These are phyloP conservation scores for Sylvicola cinctus DNA, from an alignment of 2,888 invertebrate species.

Conservation along the genomic window DNA sequence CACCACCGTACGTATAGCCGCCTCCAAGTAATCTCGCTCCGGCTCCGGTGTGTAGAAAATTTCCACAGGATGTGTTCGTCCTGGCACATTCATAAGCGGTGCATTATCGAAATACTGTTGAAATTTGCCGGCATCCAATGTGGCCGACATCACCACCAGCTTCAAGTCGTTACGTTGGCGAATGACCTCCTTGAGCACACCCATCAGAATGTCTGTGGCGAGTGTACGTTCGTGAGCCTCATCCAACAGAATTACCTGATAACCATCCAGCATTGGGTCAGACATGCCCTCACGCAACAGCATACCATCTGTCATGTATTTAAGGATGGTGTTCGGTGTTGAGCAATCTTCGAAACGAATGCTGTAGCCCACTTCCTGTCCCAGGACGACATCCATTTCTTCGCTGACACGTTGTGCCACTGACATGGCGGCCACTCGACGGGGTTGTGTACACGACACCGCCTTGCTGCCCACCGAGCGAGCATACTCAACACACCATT, in stretches of 20 bases:
- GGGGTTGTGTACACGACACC: slow-evolving; percentile 92
- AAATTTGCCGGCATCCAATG: slow-evolving; percentile 97
- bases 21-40: slow-evolving; percentile 93
- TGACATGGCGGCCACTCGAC: slow-evolving; percentile 98
- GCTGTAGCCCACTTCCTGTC: slow-evolving; percentile 84
- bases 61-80: slow-evolving; percentile 85
- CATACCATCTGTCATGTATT: slow-evolving; percentile 99
- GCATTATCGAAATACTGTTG: slow-evolving; percentile 98
- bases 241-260: slow-evolving; percentile 88
- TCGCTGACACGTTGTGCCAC: slow-evolving; percentile 97
- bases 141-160: slow-evolving; percentile 97
- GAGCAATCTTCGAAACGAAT: slow-evolving; percentile 99
- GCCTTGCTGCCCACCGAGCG: slow-evolving; percentile 42
- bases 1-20: slow-evolving; percentile 91
- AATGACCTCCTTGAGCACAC: slow-evolving; percentile 87
- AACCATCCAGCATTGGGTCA: slow-evolving; percentile 90
- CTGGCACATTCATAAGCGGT: slow-evolving; percentile 96
- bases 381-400: slow-evolving; percentile 94
- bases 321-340: slow-evolving; percentile 77
- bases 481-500: slow-evolving; percentile 75
- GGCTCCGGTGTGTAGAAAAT: slow-evolving; percentile 99
- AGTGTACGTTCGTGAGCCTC: slow-evolving; percentile 98
- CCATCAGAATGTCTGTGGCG: slow-evolving; percentile 98
- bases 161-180: slow-evolving; percentile 77
- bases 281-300: slow-evolving; percentile 97